These are phyloP conservation scores for Cladopsammia gracilis DNA, from an alignment of 64 coral and sea anemone species.

Conservation along the genomic window DNA sequence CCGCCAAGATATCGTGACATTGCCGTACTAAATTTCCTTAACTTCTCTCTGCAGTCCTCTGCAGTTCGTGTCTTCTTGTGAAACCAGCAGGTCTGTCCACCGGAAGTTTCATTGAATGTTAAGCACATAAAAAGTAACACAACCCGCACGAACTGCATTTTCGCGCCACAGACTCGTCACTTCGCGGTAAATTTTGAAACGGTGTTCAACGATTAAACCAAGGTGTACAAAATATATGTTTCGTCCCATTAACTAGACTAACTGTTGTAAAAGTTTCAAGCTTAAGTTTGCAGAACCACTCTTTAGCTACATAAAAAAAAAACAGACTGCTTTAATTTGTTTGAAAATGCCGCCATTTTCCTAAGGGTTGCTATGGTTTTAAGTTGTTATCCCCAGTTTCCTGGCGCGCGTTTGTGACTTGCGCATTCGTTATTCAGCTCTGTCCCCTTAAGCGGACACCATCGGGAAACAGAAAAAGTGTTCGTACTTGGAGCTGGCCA, in stretches of 20 bases:
- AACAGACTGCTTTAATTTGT: neutral
- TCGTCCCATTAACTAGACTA: neutral
- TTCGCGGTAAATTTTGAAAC: neutral
- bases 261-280: neutral
- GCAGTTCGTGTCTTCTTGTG: neutral
- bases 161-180: neutral
- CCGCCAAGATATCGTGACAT: slow-evolving; percentile 9
- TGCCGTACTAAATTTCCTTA: neutral
- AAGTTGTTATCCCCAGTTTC: neutral
- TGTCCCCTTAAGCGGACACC: too few relatives aligned
- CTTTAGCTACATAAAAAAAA: neutral
- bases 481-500: too few relatives aligned
- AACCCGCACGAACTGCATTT: neutral
- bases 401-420: too few relatives aligned
- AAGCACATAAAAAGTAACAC: neutral
- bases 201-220: neutral
- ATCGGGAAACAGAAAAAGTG: too few relatives aligned
- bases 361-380: neutral
- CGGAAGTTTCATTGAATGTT: neutral
- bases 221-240: neutral
- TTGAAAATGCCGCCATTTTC: slow-evolving; percentile 22
- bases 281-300: neutral
- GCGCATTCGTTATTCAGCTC: too few relatives aligned
- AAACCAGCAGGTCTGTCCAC: neutral
- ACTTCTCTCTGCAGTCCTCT: neutral